phyloP scores from a whole-genome alignment of 2,888 invertebrate species.

The Scaptomyza polygonia region DNA sequence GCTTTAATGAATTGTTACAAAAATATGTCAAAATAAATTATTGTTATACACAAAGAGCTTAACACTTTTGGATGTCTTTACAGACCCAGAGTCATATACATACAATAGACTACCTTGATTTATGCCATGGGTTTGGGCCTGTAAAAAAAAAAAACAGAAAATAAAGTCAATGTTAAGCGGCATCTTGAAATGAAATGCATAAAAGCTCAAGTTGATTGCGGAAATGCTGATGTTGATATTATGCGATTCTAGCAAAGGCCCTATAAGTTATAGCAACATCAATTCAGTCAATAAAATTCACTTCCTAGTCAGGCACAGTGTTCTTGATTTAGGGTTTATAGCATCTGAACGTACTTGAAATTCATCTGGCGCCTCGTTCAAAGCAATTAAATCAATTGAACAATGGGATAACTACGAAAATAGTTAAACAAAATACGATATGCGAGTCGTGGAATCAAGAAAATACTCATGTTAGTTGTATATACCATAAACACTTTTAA shows the following conservation, averaged over 20 bases:
- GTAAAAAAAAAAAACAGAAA: slow-evolving; percentile 26
- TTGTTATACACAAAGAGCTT: slow-evolving; percentile 37
- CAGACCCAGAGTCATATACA: slow-evolving; percentile 5
- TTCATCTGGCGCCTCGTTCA: slow-evolving; percentile 37
- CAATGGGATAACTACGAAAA: slow-evolving; percentile 24
- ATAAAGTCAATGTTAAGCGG: slow-evolving; percentile 21
- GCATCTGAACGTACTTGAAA: slow-evolving; percentile 47
- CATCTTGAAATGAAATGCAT: slow-evolving; percentile 32
- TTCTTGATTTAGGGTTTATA: slow-evolving; percentile 47
- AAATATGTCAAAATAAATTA: slow-evolving; percentile 37
- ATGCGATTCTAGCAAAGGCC: slow-evolving; percentile 5
- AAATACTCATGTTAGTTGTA: not conserved
- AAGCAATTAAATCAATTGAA: slow-evolving; percentile 48
- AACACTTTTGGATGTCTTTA: slow-evolving; percentile 37
- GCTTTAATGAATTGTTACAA: slow-evolving; percentile 44
- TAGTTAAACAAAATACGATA: slow-evolving; percentile 7
- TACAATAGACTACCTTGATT: slow-evolving; percentile 39
- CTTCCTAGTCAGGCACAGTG: slow-evolving; percentile 41
- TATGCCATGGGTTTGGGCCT: slow-evolving; percentile 23
- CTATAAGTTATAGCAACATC: slow-evolving; percentile 1
- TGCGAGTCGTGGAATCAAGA: slow-evolving; percentile 23
- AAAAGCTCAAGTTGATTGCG: slow-evolving; percentile 11
- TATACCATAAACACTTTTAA: slow-evolving; percentile 4
- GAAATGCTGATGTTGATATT: slow-evolving; percentile 3
- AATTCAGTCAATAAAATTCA: slow-evolving; percentile 43